Percentiles rank a stretch among this genome's conserved stretches.
These are phyloP conservation scores for Mesaphorura yosii DNA, from an alignment of 1,140 invertebrate species.

Conservation along the genomic window DNA sequence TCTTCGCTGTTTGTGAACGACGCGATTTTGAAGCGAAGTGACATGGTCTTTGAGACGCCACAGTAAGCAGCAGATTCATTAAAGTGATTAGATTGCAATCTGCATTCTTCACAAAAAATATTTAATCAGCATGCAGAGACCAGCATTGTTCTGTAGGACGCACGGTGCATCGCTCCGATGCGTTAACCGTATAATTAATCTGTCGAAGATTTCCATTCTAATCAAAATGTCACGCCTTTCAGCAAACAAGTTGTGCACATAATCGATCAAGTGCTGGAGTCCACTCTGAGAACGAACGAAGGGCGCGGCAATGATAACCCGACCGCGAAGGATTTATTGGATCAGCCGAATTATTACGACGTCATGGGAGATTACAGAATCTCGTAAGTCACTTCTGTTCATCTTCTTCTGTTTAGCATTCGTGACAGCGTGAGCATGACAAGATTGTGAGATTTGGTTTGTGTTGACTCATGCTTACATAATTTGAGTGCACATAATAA, in stretches of 20 bases:
- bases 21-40: constrained; percentile 4
- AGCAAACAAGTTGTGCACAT: constrained; percentile 15
- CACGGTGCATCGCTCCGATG: too few relatives aligned
- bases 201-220: too few relatives aligned
- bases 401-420: neutral
- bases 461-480: too few relatives aligned
- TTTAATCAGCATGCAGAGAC: too few relatives aligned
- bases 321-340: constrained; percentile 13
- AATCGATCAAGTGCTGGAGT: constrained; percentile 16
- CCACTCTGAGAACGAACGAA: constrained; percentile 5
- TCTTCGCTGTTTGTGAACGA: constrained; percentile 16
- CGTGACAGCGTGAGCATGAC: too few relatives aligned
- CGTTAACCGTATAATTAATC: too few relatives aligned
- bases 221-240: too few relatives aligned
- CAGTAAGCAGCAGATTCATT: neutral
- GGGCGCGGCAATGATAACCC: constrained; percentile 5
- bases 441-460: too few relatives aligned
- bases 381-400: neutral
- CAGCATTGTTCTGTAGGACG: too few relatives aligned
- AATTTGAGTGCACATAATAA: too few relatives aligned
- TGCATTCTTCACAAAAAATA: neutral
- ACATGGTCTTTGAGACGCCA: constrained; percentile 5
- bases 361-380: neutral
- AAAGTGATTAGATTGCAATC: neutral
- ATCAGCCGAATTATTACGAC: neutral